Percentiles rank a stretch among this genome's conserved stretches.
phyloP scores from a whole-genome alignment of 2,113 vertebrate genomes.

The Rhynchomys soricoides region DNA sequence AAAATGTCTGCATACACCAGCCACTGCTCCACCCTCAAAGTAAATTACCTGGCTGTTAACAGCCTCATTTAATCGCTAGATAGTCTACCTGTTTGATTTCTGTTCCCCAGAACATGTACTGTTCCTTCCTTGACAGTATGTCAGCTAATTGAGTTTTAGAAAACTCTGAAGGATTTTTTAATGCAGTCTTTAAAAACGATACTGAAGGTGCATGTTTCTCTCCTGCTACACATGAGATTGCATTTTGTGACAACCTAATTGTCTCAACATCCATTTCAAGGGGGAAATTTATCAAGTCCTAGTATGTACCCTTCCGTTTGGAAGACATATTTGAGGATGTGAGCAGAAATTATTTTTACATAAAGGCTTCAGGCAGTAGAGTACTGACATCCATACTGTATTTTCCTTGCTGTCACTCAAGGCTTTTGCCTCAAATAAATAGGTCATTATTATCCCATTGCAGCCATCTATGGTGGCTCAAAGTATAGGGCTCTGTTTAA shows the following conservation, averaged over 20 bases:
- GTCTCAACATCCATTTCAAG: constrained; percentile 73
- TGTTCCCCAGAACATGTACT: constrained; percentile 59
- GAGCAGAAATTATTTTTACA: constrained; percentile 81
- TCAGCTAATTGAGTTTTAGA: constrained; percentile 73
- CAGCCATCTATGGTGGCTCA: constrained; percentile 49
- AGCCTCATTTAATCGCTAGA: constrained; percentile 37
- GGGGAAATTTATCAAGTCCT: constrained; percentile 70
- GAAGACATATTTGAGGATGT: constrained; percentile 76
- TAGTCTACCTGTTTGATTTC: constrained; percentile 51
- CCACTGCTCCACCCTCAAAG: constrained; percentile 48
- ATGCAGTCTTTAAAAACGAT: constrained; percentile 59
- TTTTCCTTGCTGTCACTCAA: constrained; percentile 79
- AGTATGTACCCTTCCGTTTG: constrained; percentile 70
- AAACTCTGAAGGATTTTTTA: constrained; percentile 62
- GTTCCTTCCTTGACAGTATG: constrained; percentile 29
- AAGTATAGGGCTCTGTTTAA: constrained; percentile 51
- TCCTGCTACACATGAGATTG: constrained; percentile 60
- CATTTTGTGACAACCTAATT: constrained; percentile 75
- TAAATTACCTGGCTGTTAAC: constrained; percentile 62
- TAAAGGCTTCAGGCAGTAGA: constrained; percentile 77
- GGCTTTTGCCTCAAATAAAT: constrained; percentile 76
- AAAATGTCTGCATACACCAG: constrained; percentile 13
- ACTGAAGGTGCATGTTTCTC: constrained; percentile 53
- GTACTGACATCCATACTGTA: constrained; percentile 72
- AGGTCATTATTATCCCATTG: constrained; percentile 76